These are phyloP conservation scores for Cottoperca gobio DNA, from an alignment of 2,797 vertebrate genomes.

Conservation along the genomic window DNA sequence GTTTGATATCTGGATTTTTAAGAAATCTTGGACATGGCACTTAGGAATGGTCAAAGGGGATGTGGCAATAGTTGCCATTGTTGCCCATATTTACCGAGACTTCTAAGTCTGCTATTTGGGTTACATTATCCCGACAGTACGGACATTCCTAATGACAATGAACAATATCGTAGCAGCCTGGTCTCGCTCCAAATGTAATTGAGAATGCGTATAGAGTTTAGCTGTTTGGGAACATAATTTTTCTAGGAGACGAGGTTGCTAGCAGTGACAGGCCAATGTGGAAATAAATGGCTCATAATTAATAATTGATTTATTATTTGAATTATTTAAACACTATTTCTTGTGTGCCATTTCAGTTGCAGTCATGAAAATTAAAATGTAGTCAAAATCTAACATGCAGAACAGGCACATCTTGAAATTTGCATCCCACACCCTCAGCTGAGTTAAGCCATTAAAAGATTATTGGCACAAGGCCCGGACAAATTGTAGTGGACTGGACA, in stretches of 20 bases:
- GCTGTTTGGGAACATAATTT: no score
- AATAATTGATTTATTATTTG: background rate
- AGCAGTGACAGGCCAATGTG: no score
- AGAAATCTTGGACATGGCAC: no score
- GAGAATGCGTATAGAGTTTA: no score
- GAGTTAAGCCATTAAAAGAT: constrained; percentile 43
- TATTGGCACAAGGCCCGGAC: constrained; percentile 34
- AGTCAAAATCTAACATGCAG: constrained; percentile 20
- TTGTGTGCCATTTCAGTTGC: constrained; percentile 1
- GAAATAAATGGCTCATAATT: background rate
- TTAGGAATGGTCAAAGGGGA: background rate
- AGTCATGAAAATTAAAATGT: background rate
- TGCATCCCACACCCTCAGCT: constrained; percentile 15
- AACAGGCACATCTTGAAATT: constrained; percentile 30
- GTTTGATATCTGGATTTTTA: background rate
- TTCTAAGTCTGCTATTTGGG: no score
- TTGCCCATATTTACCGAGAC: background rate
- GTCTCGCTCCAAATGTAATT: no score
- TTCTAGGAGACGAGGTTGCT: no score
- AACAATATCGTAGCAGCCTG: no score
- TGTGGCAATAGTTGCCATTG: background rate
- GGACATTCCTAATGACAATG: no score
- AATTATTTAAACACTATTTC: background rate
- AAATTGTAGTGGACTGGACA: constrained; percentile 25
- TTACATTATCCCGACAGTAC: no score